Evolutionary conservation across 1,140 invertebrate genomes (phyloP).

Genomic region (Drosophila punjabiensis): DNA sequence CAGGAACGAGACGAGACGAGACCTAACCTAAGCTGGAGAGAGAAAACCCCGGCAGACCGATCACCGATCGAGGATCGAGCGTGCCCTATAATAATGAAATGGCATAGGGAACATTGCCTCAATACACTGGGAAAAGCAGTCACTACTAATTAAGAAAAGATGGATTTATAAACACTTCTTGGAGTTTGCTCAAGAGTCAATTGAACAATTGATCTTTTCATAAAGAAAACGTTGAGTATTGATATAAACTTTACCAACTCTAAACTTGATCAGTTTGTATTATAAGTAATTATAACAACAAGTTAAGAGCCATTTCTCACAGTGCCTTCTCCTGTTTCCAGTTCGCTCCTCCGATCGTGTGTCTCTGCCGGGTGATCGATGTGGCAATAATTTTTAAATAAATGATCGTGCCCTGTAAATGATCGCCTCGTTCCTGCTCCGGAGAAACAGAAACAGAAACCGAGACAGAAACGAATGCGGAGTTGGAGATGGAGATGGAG

Average conservation of each 20-base stretch:
- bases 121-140: neutral
- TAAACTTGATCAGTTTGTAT: neutral
- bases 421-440: conserved; percentile 56
- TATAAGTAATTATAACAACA: neutral
- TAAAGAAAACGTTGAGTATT: neutral
- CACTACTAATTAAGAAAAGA: too few species aligned
- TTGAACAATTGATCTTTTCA: too few species aligned
- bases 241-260: neutral
- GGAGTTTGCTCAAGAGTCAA: too few species aligned
- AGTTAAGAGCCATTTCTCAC: neutral
- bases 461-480: conserved; percentile 9
- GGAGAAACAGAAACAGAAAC: conserved; percentile 10
- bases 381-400: conserved; percentile 85
- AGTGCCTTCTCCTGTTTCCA: conserved; percentile 24
- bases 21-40: conserved; percentile 24
- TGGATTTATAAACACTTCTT: neutral
- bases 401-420: conserved; percentile 80
- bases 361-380: conserved; percentile 73
- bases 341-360: conserved; percentile 28
- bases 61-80: conserved; percentile 43
- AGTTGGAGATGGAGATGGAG: conserved; percentile 7
- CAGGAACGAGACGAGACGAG: conserved; percentile 10
- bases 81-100: conserved; percentile 79
- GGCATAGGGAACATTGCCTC: conserved; percentile 29
- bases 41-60: conserved; percentile 31